Evolutionary conservation across 2,113 vertebrate species (phyloP).

Genomic region (Physeter macrocephalus): DNA sequence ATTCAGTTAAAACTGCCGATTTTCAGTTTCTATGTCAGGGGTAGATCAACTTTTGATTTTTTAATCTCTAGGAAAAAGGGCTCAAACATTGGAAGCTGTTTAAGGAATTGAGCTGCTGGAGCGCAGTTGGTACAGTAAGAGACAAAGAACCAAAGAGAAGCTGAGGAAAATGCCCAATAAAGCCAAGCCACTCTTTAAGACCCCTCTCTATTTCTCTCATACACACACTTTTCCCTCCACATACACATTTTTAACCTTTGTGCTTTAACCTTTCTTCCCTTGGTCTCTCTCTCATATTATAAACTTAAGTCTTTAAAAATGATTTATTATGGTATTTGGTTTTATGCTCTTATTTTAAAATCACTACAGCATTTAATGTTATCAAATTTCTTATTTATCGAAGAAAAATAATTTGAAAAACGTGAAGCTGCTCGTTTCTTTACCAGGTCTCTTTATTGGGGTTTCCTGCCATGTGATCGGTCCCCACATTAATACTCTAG

Average conservation of each 20-base stretch:
- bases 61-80: background rate
- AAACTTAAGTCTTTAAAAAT: background rate
- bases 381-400: background rate
- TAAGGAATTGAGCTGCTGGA: background rate
- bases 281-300: background rate
- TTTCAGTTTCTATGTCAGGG: background rate
- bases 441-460: background rate
- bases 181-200: background rate
- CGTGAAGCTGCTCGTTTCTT: background rate
- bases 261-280: background rate
- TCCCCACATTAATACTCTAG: too few relatives aligned
- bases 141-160: background rate
- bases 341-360: background rate
- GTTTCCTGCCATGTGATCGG: background rate
- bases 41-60: background rate
- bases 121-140: background rate
- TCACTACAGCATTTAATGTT: background rate
- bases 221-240: background rate
- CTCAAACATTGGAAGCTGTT: background rate
- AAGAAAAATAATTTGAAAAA: background rate
- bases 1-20: background rate
- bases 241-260: background rate
- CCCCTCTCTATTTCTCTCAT: background rate
- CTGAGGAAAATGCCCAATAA: background rate
- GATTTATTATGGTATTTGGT: background rate